These are phyloP conservation scores for Ciconia nigra DNA, from an alignment of 2,797 vertebrate species.

Conservation along the genomic window DNA sequence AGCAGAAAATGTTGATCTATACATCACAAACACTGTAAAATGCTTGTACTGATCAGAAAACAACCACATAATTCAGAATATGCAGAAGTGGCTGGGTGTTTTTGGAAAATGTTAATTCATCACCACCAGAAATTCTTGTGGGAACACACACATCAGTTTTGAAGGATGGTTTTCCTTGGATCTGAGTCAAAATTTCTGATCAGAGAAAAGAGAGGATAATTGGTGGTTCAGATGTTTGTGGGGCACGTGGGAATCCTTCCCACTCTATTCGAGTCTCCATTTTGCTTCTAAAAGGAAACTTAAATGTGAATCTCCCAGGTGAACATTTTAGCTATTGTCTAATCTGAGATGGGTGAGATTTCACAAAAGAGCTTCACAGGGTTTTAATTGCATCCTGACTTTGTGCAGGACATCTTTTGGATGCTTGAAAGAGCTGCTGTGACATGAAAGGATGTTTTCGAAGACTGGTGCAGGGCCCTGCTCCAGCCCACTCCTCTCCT, in stretches of 20 bases:
- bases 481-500: neutral
- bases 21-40: neutral
- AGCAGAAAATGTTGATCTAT: neutral
- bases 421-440: neutral
- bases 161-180: neutral
- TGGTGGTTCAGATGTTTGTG: neutral
- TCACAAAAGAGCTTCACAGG: neutral
- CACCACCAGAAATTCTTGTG: neutral
- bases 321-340: neutral
- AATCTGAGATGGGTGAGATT: neutral
- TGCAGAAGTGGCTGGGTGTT: neutral
- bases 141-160: neutral
- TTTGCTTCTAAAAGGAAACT: neutral
- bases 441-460: neutral
- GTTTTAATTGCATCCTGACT: neutral
- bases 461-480: neutral
- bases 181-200: neutral
- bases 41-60: neutral
- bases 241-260: neutral
- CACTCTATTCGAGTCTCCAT: neutral
- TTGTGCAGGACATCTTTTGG: neutral
- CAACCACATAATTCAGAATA: neutral
- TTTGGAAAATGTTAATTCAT: neutral
- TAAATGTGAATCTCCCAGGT: neutral
- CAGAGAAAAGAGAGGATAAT: neutral